Evolutionary conservation across 2,888 invertebrate genomes (phyloP), one percentile per base, ranked within the genome.

Genomic region (Sesia bembeciformis): DNA sequence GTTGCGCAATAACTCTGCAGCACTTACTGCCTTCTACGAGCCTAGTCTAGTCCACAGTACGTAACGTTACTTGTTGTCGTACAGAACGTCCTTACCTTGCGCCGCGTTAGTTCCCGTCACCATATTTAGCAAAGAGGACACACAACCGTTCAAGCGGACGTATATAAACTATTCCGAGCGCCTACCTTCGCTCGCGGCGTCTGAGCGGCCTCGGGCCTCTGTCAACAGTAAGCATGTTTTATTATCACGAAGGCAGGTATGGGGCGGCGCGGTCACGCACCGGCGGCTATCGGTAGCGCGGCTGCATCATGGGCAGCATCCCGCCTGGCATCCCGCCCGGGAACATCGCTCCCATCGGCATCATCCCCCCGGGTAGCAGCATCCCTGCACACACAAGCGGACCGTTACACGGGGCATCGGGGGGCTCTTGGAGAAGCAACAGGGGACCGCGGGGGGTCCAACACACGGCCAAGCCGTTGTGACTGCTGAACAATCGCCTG

Each of bases 261-360:
- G 54, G 54, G 55, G 55, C 56, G 58, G 54, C 54, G 60, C 62
- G 56, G 58, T 60, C 6, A 62, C 54, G 54, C 57, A 56, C 58
- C 54, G 60, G 78, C 73, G 74, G 83, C 95, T 95, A 96, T 92
- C 96, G 95, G 92, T 93, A 96, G 86, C 96, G 93, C 66, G 95
- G 96, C 87, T 94, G 95, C 95, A 96, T 94, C 91, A 93, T 91
- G 60, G 90, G 91, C 66, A 92, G 86, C 50, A 38, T 39, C 5
- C 38, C 50, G 74, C 79, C 76, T 54, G 74, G 72, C 73, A 78
- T 60, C 60, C 78, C 78, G 64, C 80, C 78, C 60, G 82, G 81
- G 75, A 86, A 86, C 90, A 92, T 88, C 68, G 90, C 90, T 72
- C 90, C 72, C 90, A 91, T 88, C 70, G 74, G 81, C 78, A 91